Evolutionary conservation across 2,888 invertebrate species (phyloP).

Genomic region (Pyrrhosoma nymphula): DNA sequence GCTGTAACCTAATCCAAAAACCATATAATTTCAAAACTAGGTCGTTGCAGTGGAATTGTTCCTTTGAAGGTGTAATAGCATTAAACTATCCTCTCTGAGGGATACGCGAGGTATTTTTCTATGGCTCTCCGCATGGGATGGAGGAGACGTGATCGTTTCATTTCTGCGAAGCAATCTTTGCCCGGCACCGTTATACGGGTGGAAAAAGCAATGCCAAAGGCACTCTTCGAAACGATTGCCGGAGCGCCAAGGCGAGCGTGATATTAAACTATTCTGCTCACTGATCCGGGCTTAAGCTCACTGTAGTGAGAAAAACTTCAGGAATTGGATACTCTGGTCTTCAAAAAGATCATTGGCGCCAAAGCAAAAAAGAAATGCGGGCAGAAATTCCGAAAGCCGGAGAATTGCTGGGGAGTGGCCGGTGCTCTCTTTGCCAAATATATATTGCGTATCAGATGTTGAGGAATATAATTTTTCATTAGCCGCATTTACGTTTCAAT

Average conservation of each 20-base stretch:
- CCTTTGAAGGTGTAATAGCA: not conserved
- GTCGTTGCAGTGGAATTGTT: not conserved
- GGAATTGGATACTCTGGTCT: not conserved
- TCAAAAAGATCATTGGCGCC: not conserved
- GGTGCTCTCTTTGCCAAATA: not conserved
- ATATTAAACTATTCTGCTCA: constrained; percentile 19
- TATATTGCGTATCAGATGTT: not conserved
- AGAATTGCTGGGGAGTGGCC: not conserved
- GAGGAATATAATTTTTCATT: not conserved
- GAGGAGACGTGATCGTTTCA: not conserved
- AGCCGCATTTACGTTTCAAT: not conserved
- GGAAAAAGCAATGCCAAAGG: not conserved
- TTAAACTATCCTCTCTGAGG: not conserved
- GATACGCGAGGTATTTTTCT: not conserved
- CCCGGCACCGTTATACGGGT: not conserved
- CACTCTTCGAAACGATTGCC: not conserved
- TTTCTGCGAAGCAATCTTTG: not conserved
- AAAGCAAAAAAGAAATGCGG: not conserved
- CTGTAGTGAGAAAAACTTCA: not conserved
- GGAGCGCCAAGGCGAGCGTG: not conserved
- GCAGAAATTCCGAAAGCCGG: not conserved
- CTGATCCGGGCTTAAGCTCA: not conserved
- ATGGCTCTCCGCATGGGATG: not conserved
- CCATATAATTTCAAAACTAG: not conserved
- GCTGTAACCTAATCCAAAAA: not conserved